Evolutionary conservation across 2,113 vertebrate genomes (phyloP).

Genomic region (Zosterops japonicus): DNA sequence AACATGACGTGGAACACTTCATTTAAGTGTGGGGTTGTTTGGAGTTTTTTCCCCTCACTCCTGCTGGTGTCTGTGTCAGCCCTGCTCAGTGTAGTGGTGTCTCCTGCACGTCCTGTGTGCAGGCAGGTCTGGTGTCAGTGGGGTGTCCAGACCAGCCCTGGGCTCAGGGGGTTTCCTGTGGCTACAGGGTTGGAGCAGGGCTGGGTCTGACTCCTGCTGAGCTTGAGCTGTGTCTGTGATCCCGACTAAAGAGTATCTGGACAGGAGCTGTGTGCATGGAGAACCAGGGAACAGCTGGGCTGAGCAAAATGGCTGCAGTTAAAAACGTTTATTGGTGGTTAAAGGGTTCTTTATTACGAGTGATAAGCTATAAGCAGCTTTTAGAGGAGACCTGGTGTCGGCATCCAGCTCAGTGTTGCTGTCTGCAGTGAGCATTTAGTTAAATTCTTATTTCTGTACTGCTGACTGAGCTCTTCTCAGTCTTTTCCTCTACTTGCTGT

Average conservation of each 20-base stretch:
- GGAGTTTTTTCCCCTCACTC: accelerated
- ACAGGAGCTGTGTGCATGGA: accelerated
- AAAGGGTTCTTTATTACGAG: neutral
- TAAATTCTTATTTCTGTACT: neutral
- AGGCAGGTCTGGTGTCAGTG: neutral
- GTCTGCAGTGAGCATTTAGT: neutral
- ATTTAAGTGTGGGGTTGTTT: neutral
- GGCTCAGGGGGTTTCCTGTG: neutral
- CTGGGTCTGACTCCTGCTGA: neutral
- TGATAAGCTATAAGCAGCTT: neutral
- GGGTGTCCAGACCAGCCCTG: neutral
- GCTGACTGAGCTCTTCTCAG: neutral
- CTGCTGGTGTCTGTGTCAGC: neutral
- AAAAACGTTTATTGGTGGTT: neutral
- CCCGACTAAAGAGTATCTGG: neutral
- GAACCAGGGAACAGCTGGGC: neutral
- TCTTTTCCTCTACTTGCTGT: neutral
- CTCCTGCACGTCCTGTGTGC: neutral
- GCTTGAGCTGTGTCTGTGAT: neutral
- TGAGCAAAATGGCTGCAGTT: neutral
- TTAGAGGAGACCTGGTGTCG: neutral
- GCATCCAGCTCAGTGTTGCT: neutral
- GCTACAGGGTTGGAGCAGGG: neutral
- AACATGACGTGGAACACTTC: neutral
- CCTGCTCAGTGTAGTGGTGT: neutral